Conservation (phyloP, 2,797 vertebrate species). For the Etheostoma nigrum region DNA sequence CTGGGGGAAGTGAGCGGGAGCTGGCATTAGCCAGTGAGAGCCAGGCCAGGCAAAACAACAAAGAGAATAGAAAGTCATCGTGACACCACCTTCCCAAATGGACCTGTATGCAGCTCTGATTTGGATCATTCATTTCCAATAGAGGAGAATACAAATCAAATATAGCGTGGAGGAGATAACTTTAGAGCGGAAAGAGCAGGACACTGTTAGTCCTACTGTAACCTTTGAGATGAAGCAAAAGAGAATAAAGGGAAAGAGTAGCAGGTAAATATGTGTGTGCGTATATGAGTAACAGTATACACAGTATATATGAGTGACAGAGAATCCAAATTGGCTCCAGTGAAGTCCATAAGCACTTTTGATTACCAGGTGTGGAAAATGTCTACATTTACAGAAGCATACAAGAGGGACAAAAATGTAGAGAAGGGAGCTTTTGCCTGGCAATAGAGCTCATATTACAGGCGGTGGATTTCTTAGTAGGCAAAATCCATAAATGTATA, state of each 20-base stretch:
- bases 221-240: slow-evolving; percentile 11
- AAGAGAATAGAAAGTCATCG: not conserved
- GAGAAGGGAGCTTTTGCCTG: not conserved
- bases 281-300: not conserved
- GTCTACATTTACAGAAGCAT: slow-evolving; percentile 24
- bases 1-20: too few species aligned
- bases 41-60: too few species aligned
- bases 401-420: not conserved
- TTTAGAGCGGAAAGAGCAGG: too few species aligned
- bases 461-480: not conserved
- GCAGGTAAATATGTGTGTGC: not conserved
- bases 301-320: not conserved
- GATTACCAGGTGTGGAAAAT: slow-evolving; percentile 38
- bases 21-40: too few species aligned
- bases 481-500: not conserved
- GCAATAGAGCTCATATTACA: too few species aligned
- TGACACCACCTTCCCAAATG: slow-evolving; percentile 24
- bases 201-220: too few species aligned
- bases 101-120: slow-evolving; percentile 6
- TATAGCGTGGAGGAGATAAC: slow-evolving; percentile 1
- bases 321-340: slow-evolving; percentile 51
- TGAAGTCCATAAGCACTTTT: slow-evolving; percentile 45
- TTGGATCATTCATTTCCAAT: slow-evolving; percentile 37
- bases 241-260: not conserved
- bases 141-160: slow-evolving; percentile 20